phyloP scores from a whole-genome alignment of 1,140 invertebrate genomes.

The Diorhabda carinulata region DNA sequence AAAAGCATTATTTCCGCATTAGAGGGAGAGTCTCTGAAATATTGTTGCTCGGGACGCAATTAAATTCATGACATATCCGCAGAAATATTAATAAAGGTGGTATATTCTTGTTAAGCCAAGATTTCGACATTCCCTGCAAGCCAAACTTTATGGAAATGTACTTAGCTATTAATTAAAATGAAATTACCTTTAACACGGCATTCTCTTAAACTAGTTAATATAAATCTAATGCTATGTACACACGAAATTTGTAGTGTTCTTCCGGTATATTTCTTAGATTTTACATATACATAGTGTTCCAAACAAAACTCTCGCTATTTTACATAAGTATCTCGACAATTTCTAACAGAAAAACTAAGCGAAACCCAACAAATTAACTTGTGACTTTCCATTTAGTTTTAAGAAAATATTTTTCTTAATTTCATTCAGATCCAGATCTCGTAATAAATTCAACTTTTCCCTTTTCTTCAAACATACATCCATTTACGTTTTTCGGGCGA shows the following conservation, averaged over 20 bases:
- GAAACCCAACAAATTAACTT: no score
- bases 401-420: neutral
- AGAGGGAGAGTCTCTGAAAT: neutral
- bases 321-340: no score
- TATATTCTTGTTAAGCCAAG: neutral
- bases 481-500: neutral
- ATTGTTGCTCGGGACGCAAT: neutral
- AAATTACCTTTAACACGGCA: neutral
- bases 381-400: neutral
- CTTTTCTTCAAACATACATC: neutral
- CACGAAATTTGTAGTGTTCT: no score
- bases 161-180: neutral
- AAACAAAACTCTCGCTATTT: no score
- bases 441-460: neutral
- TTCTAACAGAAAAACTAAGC: no score
- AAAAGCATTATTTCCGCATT: conserved; percentile 12
- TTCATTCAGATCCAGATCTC: neutral
- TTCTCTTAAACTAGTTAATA: no score
- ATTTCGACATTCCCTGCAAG: neutral
- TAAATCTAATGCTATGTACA: no score
- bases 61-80: neutral
- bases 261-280: no score
- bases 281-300: no score
- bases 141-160: neutral
- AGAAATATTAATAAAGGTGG: neutral